Percentiles rank a stretch among this genome's conserved stretches.
Conservation (phyloP, 1,140 invertebrate genomes). For the Temnothorax longispinosus region DNA sequence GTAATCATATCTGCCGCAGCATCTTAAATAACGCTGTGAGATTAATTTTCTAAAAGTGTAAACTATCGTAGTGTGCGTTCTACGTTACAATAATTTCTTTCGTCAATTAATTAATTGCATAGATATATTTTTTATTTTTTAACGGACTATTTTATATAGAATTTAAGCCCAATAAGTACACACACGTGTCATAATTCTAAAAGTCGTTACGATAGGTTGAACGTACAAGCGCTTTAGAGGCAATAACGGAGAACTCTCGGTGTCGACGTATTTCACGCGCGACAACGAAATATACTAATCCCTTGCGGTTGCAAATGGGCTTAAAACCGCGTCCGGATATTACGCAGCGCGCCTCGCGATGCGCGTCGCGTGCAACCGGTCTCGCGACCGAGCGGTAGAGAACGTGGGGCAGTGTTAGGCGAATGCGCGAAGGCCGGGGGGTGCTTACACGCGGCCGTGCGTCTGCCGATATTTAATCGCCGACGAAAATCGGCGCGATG, state of each 20-base stretch:
- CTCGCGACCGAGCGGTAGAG: neutral
- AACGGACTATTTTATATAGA: neutral
- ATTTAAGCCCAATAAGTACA: neutral
- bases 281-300: conserved; percentile 52
- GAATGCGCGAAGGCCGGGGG: neutral
- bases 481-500: conserved; percentile 2
- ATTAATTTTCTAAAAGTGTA: neutral
- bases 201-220: neutral
- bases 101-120: neutral
- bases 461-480: conserved; percentile 43
- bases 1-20: neutral
- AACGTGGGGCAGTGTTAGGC: too few relatives aligned
- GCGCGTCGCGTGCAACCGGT: conserved; percentile 17
- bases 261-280: conserved; percentile 20
- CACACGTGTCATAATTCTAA: neutral
- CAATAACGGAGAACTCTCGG: conserved; percentile 12
- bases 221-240: neutral
- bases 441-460: neutral
- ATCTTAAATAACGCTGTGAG: neutral
- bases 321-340: conserved; percentile 26
- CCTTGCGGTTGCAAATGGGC: conserved; percentile 33
- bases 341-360: neutral
- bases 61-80: neutral
- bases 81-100: neutral
- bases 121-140: neutral